A percentile compares a stretch with the other conserved stretches of the same genome.
These are phyloP conservation scores for Merluccius polli DNA, from an alignment of 2,797 vertebrate genomes.

Conservation along the genomic window DNA sequence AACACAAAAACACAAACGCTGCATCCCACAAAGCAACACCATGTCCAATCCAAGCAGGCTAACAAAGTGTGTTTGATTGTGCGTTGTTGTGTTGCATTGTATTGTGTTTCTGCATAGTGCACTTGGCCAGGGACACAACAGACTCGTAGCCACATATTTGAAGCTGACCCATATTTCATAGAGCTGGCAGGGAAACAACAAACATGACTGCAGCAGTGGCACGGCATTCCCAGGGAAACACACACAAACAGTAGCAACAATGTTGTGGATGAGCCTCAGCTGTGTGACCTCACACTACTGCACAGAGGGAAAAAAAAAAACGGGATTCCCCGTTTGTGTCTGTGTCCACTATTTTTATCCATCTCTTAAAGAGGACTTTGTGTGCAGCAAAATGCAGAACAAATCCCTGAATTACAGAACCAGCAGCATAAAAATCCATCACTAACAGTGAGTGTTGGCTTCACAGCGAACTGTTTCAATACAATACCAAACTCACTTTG, in stretches of 20 bases:
- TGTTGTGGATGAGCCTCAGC: not conserved
- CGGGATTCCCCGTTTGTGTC: slow-evolving; percentile 17
- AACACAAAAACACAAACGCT: no score
- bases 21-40: no score
- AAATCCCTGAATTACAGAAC: slow-evolving; percentile 50
- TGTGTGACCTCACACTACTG: not conserved
- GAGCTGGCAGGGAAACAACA: not conserved
- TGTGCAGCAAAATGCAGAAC: slow-evolving; percentile 32
- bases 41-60: no score
- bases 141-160: not conserved
- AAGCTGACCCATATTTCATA: not conserved
- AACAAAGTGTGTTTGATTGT: no score
- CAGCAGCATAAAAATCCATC: slow-evolving; percentile 16
- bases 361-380: slow-evolving; percentile 28
- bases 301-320: not conserved
- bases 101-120: not conserved
- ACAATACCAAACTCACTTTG: slow-evolving; percentile 28
- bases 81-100: no score
- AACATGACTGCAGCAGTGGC: not conserved
- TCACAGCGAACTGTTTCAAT: not conserved
- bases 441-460: no score
- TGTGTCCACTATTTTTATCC: slow-evolving; percentile 10
- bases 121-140: not conserved
- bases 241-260: not conserved
- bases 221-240: not conserved